These are phyloP conservation scores for Amaurobius ferox DNA, from an alignment of 2,888 invertebrate genomes.

Conservation along the genomic window DNA sequence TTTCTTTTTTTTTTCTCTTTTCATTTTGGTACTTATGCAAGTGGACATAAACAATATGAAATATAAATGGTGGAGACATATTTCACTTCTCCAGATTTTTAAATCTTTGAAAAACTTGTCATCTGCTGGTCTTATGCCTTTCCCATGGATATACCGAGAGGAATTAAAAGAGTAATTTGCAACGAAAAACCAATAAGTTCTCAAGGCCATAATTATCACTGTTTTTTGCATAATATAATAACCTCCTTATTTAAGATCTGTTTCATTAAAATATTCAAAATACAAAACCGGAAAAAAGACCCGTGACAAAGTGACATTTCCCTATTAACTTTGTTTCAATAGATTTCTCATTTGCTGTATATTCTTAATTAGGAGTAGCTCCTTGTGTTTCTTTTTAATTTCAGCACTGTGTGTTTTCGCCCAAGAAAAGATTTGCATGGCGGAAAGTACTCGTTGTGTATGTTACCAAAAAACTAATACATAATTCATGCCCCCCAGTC, in stretches of 20 bases:
- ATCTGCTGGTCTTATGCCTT: too few species aligned
- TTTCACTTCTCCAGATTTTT: too few species aligned
- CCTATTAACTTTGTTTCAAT: constrained; percentile 12
- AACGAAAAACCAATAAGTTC: constrained; percentile 10
- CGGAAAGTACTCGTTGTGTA: background rate
- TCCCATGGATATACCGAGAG: too few species aligned
- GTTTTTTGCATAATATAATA: constrained; percentile 11
- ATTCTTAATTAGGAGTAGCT: constrained; percentile 10
- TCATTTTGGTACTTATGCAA: too few species aligned
- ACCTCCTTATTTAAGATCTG: constrained; percentile 2
- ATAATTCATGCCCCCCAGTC: background rate
- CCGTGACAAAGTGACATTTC: constrained; percentile 4
- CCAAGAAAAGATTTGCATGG: constrained; percentile 2
- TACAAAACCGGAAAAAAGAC: background rate
- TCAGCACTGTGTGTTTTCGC: constrained; percentile 2
- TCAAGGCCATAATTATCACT: constrained; percentile 7
- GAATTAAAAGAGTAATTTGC: constrained; percentile 6
- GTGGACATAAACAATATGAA: too few species aligned
- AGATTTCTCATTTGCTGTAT: constrained; percentile 7
- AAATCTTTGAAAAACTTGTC: too few species aligned
- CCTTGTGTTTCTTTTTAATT: background rate
- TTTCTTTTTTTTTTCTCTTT: too few species aligned
- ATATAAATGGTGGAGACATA: too few species aligned
- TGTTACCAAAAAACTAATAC: constrained; percentile 14
- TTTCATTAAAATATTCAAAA: constrained; percentile 18